Evolutionary conservation across 1,140 invertebrate species (phyloP).

Genomic region (Coelopa frigida): DNA sequence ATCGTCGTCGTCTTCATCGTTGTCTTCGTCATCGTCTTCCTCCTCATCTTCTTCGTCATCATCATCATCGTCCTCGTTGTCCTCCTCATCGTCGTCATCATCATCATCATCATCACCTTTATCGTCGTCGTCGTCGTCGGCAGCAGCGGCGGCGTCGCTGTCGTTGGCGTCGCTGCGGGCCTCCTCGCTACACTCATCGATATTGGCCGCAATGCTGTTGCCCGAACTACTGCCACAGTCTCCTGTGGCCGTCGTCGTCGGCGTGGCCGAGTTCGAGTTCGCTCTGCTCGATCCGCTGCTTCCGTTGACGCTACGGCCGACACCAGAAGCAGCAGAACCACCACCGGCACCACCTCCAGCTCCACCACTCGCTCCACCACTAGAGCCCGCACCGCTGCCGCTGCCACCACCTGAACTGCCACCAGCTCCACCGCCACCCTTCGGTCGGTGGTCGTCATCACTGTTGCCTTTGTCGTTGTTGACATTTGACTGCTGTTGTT

Average conservation of each 20-base stretch:
- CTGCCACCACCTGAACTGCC: constrained; percentile 6
- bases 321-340: background rate
- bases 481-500: constrained; percentile 48
- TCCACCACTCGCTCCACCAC: constrained; percentile 5
- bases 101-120: background rate
- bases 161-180: background rate
- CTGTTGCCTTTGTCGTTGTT: constrained; percentile 9
- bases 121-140: background rate
- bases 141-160: too few species aligned
- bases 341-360: background rate
- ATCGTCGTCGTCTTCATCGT: background rate
- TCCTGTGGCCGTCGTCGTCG: constrained; percentile 32
- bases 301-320: background rate
- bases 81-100: background rate
- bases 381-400: constrained; percentile 23
- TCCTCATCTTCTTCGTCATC: background rate
- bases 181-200: background rate
- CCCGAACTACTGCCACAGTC: too few species aligned
- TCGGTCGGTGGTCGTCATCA: constrained; percentile 10
- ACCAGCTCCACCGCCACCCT: constrained; percentile 18
- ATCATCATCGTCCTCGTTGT: background rate
- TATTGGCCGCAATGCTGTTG: background rate
- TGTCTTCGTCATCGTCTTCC: background rate
- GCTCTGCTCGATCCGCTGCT: constrained; percentile 1
- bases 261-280: constrained; percentile 33